Evolutionary conservation across 2,797 vertebrate genomes (phyloP).

Genomic region (Pagetopsis macropterus): DNA sequence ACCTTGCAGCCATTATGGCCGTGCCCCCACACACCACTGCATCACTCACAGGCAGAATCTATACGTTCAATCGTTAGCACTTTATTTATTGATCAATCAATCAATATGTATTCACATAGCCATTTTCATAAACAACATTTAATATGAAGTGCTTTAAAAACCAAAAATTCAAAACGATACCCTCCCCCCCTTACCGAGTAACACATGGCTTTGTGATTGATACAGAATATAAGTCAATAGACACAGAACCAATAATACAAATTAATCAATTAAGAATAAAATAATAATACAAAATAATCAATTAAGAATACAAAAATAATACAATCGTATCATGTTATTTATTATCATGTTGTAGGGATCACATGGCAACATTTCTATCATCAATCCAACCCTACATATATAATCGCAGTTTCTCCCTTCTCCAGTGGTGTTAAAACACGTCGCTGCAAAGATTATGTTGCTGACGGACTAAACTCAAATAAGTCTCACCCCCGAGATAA

Average conservation of each 20-base stretch:
- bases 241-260: too few relatives aligned
- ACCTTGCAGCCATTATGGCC: slow-evolving; percentile 13
- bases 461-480: slow-evolving; percentile 64
- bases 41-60: slow-evolving; percentile 14
- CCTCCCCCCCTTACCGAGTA: too few relatives aligned
- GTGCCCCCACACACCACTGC: slow-evolving; percentile 2
- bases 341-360: background rate
- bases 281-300: too few relatives aligned
- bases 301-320: too few relatives aligned
- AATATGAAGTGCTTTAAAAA: too few relatives aligned
- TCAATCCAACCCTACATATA: slow-evolving; percentile 22
- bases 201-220: too few relatives aligned
- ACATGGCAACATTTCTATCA: slow-evolving; percentile 8
- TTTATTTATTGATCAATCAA: background rate
- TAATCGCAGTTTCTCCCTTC: slow-evolving; percentile 39
- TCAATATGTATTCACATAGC: too few relatives aligned
- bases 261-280: too few relatives aligned
- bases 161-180: too few relatives aligned
- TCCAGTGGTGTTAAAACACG: slow-evolving; percentile 18
- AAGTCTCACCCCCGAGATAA: slow-evolving; percentile 67
- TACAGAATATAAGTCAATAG: too few relatives aligned
- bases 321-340: background rate
- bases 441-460: slow-evolving; percentile 14
- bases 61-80: slow-evolving; percentile 23
- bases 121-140: too few relatives aligned